Evolutionary conservation across 2,888 invertebrate genomes (phyloP).

Genomic region (Phyto melanocephala): DNA sequence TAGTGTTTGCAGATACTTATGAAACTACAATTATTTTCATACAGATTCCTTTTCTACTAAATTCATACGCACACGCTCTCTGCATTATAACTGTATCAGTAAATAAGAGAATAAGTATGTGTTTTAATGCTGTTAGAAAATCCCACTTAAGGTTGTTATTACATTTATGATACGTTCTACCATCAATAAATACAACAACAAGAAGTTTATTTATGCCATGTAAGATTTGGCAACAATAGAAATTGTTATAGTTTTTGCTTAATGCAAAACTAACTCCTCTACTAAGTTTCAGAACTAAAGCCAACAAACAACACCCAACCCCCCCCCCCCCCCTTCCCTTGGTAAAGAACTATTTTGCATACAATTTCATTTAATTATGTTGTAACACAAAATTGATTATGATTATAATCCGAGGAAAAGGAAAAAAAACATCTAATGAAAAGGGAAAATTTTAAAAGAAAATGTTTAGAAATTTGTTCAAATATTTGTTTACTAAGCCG

Average conservation of each 20-base stretch:
- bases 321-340: background rate
- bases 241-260: background rate
- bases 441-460: too few relatives aligned
- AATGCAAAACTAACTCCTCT: too few relatives aligned
- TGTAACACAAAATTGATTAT: conserved; percentile 1
- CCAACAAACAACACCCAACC: background rate
- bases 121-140: conserved; percentile 27
- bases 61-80: too few relatives aligned
- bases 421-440: too few relatives aligned
- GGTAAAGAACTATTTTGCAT: background rate
- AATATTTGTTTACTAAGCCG: too few relatives aligned
- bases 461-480: too few relatives aligned
- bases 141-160: conserved; percentile 43
- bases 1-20: background rate
- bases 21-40: background rate
- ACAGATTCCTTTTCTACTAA: background rate
- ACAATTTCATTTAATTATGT: background rate
- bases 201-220: conserved; percentile 46
- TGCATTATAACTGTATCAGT: too few relatives aligned
- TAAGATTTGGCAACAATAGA: conserved; percentile 22
- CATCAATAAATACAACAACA: background rate
- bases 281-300: background rate
- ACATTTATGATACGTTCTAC: conserved; percentile 13
- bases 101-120: background rate
- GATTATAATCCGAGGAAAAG: background rate